Percentiles rank a stretch among this genome's conserved stretches.
Conservation (phyloP, 1,140 invertebrate genomes). For the Mamestra configurata region DNA sequence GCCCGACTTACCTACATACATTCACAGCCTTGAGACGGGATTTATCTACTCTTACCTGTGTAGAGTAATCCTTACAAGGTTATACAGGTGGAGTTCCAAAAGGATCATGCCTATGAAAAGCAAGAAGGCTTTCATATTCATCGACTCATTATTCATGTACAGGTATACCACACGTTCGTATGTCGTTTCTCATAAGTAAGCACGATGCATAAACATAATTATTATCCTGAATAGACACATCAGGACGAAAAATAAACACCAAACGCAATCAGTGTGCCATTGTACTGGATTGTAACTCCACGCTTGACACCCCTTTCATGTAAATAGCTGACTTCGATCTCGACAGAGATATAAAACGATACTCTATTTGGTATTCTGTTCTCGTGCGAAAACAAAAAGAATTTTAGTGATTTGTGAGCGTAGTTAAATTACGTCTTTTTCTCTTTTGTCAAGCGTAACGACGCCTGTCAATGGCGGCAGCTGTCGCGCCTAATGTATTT, state of each 20-base stretch:
- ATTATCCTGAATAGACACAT: conserved; percentile 3
- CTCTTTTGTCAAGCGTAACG: conserved; percentile 48
- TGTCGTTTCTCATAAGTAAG: neutral
- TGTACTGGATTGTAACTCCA: conserved; percentile 5
- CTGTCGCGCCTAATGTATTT: conserved; percentile 46
- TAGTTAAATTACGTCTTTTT: conserved; percentile 50
- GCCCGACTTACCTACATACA: conserved; percentile 12
- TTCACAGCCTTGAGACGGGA: conserved; percentile 12
- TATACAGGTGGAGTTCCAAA: neutral
- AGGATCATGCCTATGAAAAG: neutral
- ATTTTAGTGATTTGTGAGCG: conserved; percentile 47
- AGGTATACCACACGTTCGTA: neutral
- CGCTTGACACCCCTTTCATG: conserved; percentile 15
- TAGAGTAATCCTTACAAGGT: neutral
- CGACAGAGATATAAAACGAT: conserved; percentile 20
- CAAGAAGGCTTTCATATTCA: neutral
- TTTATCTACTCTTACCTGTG: conserved; percentile 17
- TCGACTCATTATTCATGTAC: neutral
- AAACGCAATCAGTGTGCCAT: conserved; percentile 31
- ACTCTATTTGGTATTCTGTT: conserved; percentile 18
- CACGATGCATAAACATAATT: conserved; percentile 23
- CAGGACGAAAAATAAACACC: conserved; percentile 12
- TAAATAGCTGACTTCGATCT: conserved; percentile 24
- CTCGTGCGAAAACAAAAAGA: conserved; percentile 31
- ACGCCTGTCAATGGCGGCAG: conserved; percentile 46